Evolutionary conservation across 1,140 invertebrate species (phyloP), one percentile per base, ranked within the genome.

Genomic region (Scylla paramamosain): DNA sequence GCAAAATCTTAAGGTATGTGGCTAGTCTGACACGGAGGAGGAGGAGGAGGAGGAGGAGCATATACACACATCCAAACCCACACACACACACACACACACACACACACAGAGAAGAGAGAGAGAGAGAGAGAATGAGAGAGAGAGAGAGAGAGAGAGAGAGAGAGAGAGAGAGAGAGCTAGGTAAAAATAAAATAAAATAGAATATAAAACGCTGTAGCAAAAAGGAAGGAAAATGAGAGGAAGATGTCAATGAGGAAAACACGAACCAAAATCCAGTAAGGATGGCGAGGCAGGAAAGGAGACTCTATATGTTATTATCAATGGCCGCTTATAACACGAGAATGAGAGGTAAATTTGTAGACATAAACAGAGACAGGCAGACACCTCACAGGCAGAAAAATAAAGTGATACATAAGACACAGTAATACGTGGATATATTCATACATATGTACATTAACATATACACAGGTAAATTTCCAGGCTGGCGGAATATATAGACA

Each of bases 1-100:
- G 67, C 67, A 77, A 77, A 77, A 77, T 77, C 67, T 77, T 77
- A 7, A 77, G 67, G 67, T 77, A 77, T 77, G 67, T 77, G 67
- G 67, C 25, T 77, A 20, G 67, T 77, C 67, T 77, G 67, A 77
- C 20, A n/a, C 2, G 67, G 67, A 77, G 67, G 67, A 77, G 52
- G 52, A 12, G 52, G 52, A 59, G 52, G 52, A 59, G 52, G 52
- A 59, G 52, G 10, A 59, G 52, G 39, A 39, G 39, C 39, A 39
- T 39, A 39, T 39, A 39, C 39, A 39, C 39, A 39, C 39, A 39
- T 39, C 39, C 39, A 39, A 39, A 39, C 39, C 39, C 6, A 39
- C 39, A 39, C 39, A 39, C 39, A 39, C 39, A 39, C 39, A 39
- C 39, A 39, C 39, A 39, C 39, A 39, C 39, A 59, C 52, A 59